Conservation (phyloP, 2,797 vertebrate species). For the Lycodopsis pacificus region DNA sequence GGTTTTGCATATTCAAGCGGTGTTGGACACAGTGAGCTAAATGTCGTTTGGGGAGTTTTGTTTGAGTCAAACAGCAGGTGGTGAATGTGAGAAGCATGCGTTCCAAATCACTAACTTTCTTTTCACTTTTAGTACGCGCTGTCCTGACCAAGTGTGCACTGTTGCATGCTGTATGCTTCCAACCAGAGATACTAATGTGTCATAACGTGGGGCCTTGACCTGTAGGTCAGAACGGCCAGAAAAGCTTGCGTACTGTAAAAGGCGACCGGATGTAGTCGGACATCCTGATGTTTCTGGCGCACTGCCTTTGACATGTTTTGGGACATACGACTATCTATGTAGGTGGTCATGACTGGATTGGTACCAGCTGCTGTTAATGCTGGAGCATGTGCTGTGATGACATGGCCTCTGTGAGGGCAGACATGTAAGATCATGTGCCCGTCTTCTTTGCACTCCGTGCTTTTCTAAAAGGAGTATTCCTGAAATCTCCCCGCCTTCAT, state of each 20-base stretch:
- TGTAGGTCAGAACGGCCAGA: neutral
- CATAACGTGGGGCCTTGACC: neutral
- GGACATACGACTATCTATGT: neutral
- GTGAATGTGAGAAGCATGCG: no score
- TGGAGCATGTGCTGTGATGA: slow-evolving; percentile 6
- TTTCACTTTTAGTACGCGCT: neutral
- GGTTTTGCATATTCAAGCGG: neutral
- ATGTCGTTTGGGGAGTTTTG: no score
- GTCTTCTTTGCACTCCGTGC: neutral
- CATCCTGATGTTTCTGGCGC: neutral
- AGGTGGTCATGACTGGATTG: slow-evolving; percentile 47
- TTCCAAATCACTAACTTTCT: neutral
- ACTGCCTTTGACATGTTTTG: neutral
- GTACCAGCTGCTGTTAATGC: slow-evolving; percentile 61
- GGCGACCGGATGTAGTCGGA: neutral
- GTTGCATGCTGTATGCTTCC: neutral
- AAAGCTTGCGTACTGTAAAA: no score
- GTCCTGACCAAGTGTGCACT: neutral
- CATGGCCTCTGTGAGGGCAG: neutral
- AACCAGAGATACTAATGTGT: neutral
- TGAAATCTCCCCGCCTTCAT: neutral
- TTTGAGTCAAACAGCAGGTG: no score
- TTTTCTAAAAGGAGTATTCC: neutral
- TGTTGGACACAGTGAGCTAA: no score
- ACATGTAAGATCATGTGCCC: neutral